Evolutionary conservation across 1,140 invertebrate species (phyloP).

Genomic region (Whitmania pigra): DNA sequence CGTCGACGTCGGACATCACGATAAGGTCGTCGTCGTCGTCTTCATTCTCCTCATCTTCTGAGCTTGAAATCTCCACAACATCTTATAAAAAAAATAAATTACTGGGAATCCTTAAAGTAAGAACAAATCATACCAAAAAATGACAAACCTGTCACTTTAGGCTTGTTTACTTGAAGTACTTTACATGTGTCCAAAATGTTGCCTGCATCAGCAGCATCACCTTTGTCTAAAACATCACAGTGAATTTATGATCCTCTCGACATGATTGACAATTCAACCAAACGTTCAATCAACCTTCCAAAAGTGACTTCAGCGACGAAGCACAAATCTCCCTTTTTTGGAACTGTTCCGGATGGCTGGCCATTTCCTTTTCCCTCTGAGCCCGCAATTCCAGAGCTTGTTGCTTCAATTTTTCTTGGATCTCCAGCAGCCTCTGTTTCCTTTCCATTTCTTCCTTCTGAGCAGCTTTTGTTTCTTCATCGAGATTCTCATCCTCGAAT

Average conservation of each 20-base stretch:
- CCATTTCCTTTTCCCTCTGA: constrained; percentile 26
- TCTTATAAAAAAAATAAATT: constrained; percentile 21
- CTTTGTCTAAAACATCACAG: neutral
- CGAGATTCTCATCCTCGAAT: constrained; percentile 77
- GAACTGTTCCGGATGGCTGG: constrained; percentile 25
- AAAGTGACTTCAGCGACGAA: constrained; percentile 36
- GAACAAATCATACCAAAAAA: neutral
- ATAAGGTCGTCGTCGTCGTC: constrained; percentile 23
- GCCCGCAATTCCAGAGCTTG: constrained; percentile 29
- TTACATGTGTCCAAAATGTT: neutral
- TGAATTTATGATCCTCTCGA: constrained; percentile 3
- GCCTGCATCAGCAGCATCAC: neutral
- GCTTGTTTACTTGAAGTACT: neutral
- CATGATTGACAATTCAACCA: constrained; percentile 9
- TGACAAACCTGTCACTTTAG: neutral
- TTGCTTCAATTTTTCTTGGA: constrained; percentile 24
- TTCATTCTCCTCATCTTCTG: constrained; percentile 48
- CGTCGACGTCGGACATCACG: constrained; percentile 16
- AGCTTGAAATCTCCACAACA: constrained; percentile 41
- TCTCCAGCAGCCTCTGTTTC: constrained; percentile 39
- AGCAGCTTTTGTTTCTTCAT: constrained; percentile 76
- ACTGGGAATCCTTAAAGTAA: neutral
- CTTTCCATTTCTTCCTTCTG: constrained; percentile 82
- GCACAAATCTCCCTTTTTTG: constrained; percentile 31
- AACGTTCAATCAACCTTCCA: constrained; percentile 32